phyloP scores from a whole-genome alignment of 2,113 vertebrate genomes.

The Motacilla alba region DNA sequence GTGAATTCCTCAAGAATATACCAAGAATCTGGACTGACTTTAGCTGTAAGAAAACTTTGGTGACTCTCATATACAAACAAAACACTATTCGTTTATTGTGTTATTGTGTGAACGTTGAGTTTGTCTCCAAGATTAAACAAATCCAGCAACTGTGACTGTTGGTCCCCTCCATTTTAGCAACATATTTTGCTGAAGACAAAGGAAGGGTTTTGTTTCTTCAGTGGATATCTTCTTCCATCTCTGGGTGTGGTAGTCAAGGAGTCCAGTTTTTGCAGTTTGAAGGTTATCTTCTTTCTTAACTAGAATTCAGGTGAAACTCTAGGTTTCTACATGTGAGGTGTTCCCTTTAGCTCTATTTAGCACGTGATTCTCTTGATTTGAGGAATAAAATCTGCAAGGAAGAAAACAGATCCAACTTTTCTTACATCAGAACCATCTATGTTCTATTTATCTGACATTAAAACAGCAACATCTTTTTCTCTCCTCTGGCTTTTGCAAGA shows the following conservation, averaged over 20 bases:
- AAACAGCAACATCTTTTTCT: neutral
- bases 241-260: neutral
- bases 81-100: neutral
- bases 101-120: neutral
- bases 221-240: neutral
- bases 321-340: neutral
- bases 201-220: neutral
- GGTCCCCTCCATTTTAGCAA: neutral
- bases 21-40: neutral
- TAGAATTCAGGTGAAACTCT: neutral
- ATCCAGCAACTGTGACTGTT: neutral
- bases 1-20: neutral
- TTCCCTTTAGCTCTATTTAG: neutral
- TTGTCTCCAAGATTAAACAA: neutral
- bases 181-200: neutral
- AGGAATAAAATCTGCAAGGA: neutral
- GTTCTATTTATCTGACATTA: neutral
- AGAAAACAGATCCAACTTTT: neutral
- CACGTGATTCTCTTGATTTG: neutral
- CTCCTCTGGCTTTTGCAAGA: neutral
- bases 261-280: neutral
- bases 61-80: neutral
- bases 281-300: neutral
- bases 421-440: neutral
- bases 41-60: neutral